Percentiles rank a stretch among this genome's conserved stretches.
These are phyloP conservation scores for Phymatocera aterrima DNA, from an alignment of 2,888 invertebrate species.

Conservation along the genomic window DNA sequence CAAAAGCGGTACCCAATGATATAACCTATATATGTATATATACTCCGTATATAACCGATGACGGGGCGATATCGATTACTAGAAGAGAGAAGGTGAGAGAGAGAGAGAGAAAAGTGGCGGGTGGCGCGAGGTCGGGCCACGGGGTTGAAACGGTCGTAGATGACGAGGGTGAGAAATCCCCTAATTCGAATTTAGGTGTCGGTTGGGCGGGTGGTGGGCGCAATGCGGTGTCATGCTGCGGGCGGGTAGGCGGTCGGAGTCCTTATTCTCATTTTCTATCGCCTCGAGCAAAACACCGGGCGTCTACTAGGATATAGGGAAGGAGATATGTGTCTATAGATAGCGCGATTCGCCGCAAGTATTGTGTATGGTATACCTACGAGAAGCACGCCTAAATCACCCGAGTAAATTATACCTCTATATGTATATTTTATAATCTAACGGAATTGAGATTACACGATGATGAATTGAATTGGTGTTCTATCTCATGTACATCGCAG, in stretches of 20 bases:
- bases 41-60: slow-evolving; percentile 23
- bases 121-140: slow-evolving; percentile 30
- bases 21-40: background rate
- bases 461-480: too few relatives aligned
- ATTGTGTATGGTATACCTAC: too few relatives aligned
- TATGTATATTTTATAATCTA: too few relatives aligned
- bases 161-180: slow-evolving; percentile 67
- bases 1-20: background rate
- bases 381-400: too few relatives aligned
- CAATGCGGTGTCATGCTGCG: slow-evolving; percentile 72
- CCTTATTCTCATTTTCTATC: background rate
- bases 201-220: slow-evolving; percentile 66
- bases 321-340: background rate
- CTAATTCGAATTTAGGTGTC: slow-evolving; percentile 73
- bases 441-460: too few relatives aligned
- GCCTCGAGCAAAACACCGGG: background rate
- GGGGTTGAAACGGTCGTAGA: slow-evolving; percentile 51
- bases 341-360: background rate
- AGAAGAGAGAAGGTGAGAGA: slow-evolving; percentile 1
- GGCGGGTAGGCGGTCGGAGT: slow-evolving; percentile 56
- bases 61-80: slow-evolving; percentile 49
- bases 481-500: too few relatives aligned
- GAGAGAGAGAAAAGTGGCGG: slow-evolving; percentile 15
- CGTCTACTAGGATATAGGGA: background rate
- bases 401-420: too few relatives aligned